These are phyloP conservation scores for Ancistrus triradiatus DNA, from an alignment of 2,113 vertebrate genomes.

Conservation along the genomic window DNA sequence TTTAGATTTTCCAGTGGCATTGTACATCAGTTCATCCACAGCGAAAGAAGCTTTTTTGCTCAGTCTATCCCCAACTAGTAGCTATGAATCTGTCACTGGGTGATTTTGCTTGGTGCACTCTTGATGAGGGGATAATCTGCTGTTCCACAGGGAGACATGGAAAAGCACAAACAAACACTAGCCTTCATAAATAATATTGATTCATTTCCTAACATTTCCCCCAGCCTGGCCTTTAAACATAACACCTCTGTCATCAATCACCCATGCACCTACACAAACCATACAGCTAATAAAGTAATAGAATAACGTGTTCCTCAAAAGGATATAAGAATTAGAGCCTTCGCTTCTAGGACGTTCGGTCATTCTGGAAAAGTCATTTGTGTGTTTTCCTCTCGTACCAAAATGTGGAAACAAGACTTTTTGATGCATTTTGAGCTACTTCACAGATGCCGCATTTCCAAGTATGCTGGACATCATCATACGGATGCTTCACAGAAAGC, in stretches of 20 bases:
- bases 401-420: constrained; percentile 65
- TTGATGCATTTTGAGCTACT: constrained; percentile 75
- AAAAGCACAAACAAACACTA: constrained; percentile 49
- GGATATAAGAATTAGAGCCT: constrained; percentile 47
- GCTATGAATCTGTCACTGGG: constrained; percentile 61
- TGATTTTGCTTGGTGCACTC: constrained; percentile 34
- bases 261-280: constrained; percentile 22
- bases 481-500: constrained; percentile 62
- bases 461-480: constrained; percentile 67
- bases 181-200: constrained; percentile 45
- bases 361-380: constrained; percentile 71
- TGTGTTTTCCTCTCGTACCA: constrained; percentile 59
- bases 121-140: constrained; percentile 59
- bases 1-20: constrained; percentile 26
- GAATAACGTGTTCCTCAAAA: constrained; percentile 41
- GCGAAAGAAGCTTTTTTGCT: background rate
- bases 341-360: constrained; percentile 47
- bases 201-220: constrained; percentile 48
- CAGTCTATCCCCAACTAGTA: constrained; percentile 46
- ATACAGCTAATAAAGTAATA: constrained; percentile 48
- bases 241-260: constrained; percentile 10
- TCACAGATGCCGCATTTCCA: constrained; percentile 69
- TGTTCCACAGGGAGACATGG: constrained; percentile 57
- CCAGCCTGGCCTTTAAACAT: constrained; percentile 16
- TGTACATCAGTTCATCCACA: constrained; percentile 15